Percentiles rank a stretch among this genome's conserved stretches.
These are phyloP conservation scores for Volucella inanis DNA, from an alignment of 2,888 invertebrate genomes.

Conservation along the genomic window DNA sequence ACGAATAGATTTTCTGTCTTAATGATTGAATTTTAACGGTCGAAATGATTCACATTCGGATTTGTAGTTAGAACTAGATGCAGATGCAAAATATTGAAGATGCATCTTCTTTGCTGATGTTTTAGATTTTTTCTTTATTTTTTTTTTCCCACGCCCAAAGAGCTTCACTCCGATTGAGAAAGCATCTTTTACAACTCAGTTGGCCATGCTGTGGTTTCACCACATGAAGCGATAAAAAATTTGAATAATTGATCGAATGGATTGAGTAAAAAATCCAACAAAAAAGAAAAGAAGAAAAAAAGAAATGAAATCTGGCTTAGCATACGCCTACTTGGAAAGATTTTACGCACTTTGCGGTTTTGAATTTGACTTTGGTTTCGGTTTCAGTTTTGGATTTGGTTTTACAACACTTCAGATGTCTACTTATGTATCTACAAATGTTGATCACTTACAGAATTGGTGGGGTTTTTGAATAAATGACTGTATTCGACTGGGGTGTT, in stretches of 20 bases:
- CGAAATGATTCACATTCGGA: conserved; percentile 28
- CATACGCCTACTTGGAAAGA: conserved; percentile 57
- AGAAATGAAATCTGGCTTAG: conserved; percentile 30
- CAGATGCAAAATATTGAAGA: conserved; percentile 69
- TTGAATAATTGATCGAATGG: conserved; percentile 58
- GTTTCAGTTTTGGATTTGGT: background rate
- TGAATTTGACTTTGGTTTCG: conserved; percentile 2
- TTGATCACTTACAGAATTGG: conserved; percentile 17
- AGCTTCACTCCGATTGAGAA: conserved; percentile 46
- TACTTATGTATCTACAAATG: background rate
- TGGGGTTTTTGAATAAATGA: conserved; percentile 40
- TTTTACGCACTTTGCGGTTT: conserved; percentile 55
- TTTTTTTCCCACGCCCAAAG: conserved; percentile 67
- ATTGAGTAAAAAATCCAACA: conserved; percentile 20
- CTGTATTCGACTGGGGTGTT: conserved; percentile 54
- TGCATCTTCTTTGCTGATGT: conserved; percentile 49
- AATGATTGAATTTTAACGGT: conserved; percentile 63
- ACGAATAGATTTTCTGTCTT: conserved; percentile 64
- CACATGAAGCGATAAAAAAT: conserved; percentile 31
- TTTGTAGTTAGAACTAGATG: conserved; percentile 22
- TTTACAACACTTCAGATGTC: conserved; percentile 36
- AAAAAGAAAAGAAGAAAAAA: conserved; percentile 28
- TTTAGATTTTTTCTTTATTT: background rate
- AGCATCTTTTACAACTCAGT: conserved; percentile 25
- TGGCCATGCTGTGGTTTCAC: conserved; percentile 41